These are phyloP conservation scores for Bacillus rossius DNA, from an alignment of 1,140 invertebrate species.

Conservation along the genomic window DNA sequence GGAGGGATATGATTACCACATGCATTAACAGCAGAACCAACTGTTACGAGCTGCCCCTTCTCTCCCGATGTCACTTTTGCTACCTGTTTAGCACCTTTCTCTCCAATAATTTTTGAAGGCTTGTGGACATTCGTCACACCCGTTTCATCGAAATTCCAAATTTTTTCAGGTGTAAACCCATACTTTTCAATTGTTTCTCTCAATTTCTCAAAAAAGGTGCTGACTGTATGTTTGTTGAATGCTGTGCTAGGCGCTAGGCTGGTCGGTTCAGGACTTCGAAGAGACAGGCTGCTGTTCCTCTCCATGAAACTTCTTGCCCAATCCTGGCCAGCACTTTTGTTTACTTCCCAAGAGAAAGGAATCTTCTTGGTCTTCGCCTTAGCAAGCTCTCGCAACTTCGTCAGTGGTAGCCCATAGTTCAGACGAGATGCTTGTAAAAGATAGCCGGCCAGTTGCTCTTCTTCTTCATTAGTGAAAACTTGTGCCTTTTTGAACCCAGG, in stretches of 20 bases:
- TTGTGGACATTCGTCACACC: slow-evolving; percentile 43
- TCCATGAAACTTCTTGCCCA: slow-evolving; percentile 13
- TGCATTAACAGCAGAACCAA: slow-evolving; percentile 24
- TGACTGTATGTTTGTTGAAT: slow-evolving; percentile 43
- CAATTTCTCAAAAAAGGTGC: slow-evolving; percentile 37
- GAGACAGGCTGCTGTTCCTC: slow-evolving; percentile 32
- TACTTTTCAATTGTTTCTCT: slow-evolving; percentile 18
- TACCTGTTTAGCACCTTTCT: slow-evolving; percentile 35
- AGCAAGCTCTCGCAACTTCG: neutral
- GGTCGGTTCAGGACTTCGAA: slow-evolving; percentile 39
- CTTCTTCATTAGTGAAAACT: neutral
- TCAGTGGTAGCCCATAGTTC: neutral
- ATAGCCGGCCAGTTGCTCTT: neutral
- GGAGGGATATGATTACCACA: slow-evolving; percentile 21
- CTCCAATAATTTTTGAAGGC: slow-evolving; percentile 35
- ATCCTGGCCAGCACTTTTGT: neutral
- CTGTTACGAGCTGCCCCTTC: slow-evolving; percentile 39
- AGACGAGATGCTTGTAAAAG: neutral
- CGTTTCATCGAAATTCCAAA: slow-evolving; percentile 42
- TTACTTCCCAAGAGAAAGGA: neutral
- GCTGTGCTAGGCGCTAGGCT: slow-evolving; percentile 38
- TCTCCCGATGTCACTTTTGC: slow-evolving; percentile 36
- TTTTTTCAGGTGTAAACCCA: slow-evolving; percentile 21
- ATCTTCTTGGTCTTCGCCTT: neutral
- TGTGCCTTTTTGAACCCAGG: too few relatives aligned